Conservation (phyloP, 2,113 vertebrate species). For the Eudorcas thomsonii region DNA sequence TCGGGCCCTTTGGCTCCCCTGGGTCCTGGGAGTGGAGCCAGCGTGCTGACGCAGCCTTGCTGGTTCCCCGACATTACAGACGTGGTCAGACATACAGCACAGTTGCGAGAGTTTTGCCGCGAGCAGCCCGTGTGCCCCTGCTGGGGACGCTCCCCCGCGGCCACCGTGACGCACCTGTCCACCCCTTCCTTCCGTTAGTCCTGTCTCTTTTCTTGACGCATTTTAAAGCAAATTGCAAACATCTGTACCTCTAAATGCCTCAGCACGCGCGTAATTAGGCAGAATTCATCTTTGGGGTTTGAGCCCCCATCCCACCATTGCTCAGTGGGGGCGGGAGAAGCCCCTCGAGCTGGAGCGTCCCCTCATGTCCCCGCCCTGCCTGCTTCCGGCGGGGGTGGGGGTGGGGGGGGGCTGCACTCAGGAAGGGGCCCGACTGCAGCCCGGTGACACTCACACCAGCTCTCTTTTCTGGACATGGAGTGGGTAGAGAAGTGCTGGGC, state of each 20-base stretch:
- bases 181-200: background rate
- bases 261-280: constrained; percentile 26
- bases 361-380: background rate
- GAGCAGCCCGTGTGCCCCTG: background rate
- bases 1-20: background rate
- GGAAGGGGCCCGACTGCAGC: constrained; percentile 5
- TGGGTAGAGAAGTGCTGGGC: constrained; percentile 60
- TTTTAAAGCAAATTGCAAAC: constrained; percentile 62
- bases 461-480: constrained; percentile 57
- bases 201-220: background rate
- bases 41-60: rapidly evolving
- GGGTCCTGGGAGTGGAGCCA: rapidly evolving
- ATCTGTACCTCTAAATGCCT: constrained; percentile 45
- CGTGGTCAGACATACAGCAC: background rate
- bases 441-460: constrained; percentile 27
- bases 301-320: background rate
- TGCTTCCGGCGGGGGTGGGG: too few species aligned
- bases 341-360: background rate
- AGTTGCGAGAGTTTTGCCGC: background rate
- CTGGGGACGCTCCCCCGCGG: rapidly evolving
- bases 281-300: constrained; percentile 26
- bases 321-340: background rate
- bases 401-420: background rate
- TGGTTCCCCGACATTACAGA: rapidly evolving
- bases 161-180: background rate